A percentile compares a stretch with the other conserved stretches of the same genome.
These are phyloP conservation scores for Pogonomyrmex californicus DNA, from an alignment of 1,140 invertebrate species.

Conservation along the genomic window DNA sequence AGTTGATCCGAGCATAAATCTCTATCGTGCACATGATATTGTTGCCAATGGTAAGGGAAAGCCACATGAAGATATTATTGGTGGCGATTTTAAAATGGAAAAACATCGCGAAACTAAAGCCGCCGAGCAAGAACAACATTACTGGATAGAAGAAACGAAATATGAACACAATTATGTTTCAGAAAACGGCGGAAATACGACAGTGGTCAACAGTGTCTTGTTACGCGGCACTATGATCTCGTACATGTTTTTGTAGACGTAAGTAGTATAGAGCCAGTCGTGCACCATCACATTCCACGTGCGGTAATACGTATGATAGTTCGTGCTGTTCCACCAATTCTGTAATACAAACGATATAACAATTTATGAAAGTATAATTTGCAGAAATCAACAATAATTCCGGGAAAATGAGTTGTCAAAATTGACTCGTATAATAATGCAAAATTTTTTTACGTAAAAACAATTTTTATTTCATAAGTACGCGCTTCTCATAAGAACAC, in stretches of 20 bases:
- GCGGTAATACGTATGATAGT: slow-evolving; percentile 94
- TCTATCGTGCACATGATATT: slow-evolving; percentile 94
- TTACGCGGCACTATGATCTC: slow-evolving; percentile 87
- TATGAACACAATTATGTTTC: slow-evolving; percentile 93
- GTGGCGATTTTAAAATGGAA: slow-evolving; percentile 86
- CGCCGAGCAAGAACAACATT: slow-evolving; percentile 91
- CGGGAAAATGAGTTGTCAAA: not conserved
- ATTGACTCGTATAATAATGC: not conserved
- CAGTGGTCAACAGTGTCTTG: slow-evolving; percentile 86
- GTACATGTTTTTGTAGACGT: slow-evolving; percentile 96
- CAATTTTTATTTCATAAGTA: not conserved
- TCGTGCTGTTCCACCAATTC: slow-evolving; percentile 98
- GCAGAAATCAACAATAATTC: not conserved
- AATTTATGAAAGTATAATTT: not conserved
- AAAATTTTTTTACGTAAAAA: not conserved
- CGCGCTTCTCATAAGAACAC: too few relatives aligned
- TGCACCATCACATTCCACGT: slow-evolving; percentile 98
- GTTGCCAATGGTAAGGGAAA: slow-evolving; percentile 91
- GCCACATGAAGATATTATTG: slow-evolving; percentile 94
- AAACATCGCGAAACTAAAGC: slow-evolving; percentile 88
- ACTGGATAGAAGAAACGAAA: slow-evolving; percentile 96
- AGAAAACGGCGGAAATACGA: slow-evolving; percentile 90
- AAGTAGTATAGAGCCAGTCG: slow-evolving; percentile 97
- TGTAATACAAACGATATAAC: slow-evolving; percentile 82
- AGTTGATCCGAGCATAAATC: slow-evolving; percentile 94